Evolutionary conservation across 2,797 vertebrate genomes (phyloP).

Genomic region (Dryobates pubescens): DNA sequence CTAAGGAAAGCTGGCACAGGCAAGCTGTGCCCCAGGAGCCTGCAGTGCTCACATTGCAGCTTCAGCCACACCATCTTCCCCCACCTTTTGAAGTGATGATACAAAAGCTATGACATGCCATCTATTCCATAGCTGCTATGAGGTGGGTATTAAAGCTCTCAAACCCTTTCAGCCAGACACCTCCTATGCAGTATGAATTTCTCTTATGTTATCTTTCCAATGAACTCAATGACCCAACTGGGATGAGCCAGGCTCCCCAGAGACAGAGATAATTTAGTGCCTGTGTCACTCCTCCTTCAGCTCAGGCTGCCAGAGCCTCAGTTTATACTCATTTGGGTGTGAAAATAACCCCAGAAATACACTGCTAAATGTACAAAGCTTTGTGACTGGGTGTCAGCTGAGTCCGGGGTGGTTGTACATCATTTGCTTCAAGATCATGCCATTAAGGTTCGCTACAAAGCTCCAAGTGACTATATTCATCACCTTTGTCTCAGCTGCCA

Average conservation of each 20-base stretch:
- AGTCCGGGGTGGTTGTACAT: background rate
- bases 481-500: background rate
- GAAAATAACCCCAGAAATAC: background rate
- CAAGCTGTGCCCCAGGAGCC: rapidly evolving
- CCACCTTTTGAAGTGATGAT: background rate
- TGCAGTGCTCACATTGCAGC: background rate
- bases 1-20: background rate
- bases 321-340: background rate
- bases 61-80: background rate
- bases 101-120: background rate
- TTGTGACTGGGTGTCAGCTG: background rate
- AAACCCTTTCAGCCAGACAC: background rate
- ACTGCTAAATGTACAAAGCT: background rate
- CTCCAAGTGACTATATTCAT: background rate
- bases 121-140: background rate
- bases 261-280: background rate
- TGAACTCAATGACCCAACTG: background rate
- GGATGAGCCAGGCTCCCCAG: background rate
- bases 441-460: background rate
- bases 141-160: background rate
- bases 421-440: background rate
- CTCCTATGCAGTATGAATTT: background rate
- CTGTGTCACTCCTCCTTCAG: background rate
- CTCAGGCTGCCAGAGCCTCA: background rate
- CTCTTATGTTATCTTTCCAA: background rate